A percentile compares a stretch with the other conserved stretches of the same genome.
Conservation (phyloP, 2,113 vertebrate species). For the Pachypanchax playfairii region DNA sequence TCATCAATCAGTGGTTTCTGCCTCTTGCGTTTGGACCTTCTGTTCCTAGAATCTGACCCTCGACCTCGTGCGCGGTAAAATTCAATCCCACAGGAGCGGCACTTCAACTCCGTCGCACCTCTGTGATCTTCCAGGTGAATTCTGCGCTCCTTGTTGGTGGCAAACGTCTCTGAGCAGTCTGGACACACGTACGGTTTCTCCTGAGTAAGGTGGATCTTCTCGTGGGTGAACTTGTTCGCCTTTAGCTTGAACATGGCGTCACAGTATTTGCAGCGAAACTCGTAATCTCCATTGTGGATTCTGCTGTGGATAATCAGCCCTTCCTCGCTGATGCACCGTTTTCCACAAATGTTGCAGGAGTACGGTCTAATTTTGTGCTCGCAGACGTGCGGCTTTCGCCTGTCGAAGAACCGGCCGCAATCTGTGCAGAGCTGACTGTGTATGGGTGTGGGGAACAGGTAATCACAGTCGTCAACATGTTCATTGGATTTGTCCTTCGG, state of each 20-base stretch:
- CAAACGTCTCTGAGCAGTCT: conserved; percentile 44
- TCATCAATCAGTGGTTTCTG: too few relatives aligned
- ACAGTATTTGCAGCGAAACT: conserved; percentile 62
- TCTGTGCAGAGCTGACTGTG: conserved; percentile 54
- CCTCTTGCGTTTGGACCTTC: too few relatives aligned
- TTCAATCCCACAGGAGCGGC: conserved; percentile 47
- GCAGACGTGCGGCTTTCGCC: conserved; percentile 41
- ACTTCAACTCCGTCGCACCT: conserved; percentile 35
- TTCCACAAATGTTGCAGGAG: conserved; percentile 59
- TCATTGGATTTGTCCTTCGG: background rate
- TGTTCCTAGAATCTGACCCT: too few relatives aligned
- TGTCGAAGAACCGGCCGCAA: conserved; percentile 49
- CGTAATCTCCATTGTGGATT: conserved; percentile 48
- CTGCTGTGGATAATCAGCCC: conserved; percentile 41
- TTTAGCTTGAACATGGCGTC: conserved; percentile 52
- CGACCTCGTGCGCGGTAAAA: conserved; percentile 18
- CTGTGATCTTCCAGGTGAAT: conserved; percentile 46
- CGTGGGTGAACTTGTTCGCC: conserved; percentile 47
- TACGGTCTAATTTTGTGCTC: conserved; percentile 58
- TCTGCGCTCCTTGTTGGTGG: conserved; percentile 22
- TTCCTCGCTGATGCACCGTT: conserved; percentile 34
- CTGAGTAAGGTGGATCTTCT: conserved; percentile 37
- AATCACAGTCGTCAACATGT: background rate
- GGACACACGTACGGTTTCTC: conserved; percentile 58
- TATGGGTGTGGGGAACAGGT: background rate